A percentile compares a stretch with the other conserved stretches of the same genome.
Conservation (phyloP, 2,888 invertebrate genomes). For the Vannuccia rotundouncinata region DNA sequence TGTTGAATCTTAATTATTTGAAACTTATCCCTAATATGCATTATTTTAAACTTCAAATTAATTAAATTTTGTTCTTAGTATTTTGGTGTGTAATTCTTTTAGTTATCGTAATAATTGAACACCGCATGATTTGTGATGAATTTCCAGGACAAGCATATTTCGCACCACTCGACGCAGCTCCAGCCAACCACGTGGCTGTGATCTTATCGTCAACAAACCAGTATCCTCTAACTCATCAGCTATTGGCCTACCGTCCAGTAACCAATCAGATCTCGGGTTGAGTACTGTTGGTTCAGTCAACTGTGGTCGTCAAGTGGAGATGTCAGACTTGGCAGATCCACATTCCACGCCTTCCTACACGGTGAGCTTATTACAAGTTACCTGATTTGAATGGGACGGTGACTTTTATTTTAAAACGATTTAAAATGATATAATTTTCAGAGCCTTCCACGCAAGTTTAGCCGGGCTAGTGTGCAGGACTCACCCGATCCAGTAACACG, state of each 20-base stretch:
- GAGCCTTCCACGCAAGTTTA: neutral
- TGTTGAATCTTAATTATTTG: too few relatives aligned
- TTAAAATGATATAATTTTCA: too few relatives aligned
- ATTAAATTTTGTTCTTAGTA: too few relatives aligned
- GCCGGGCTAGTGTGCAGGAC: neutral
- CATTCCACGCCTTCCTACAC: neutral
- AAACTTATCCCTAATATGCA: too few relatives aligned
- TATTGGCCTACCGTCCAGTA: neutral
- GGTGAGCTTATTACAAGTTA: too few relatives aligned
- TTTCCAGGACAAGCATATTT: neutral
- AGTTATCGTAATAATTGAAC: too few relatives aligned
- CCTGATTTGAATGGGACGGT: too few relatives aligned
- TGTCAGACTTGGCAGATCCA: neutral
- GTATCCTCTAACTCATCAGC: neutral
- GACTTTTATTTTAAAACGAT: too few relatives aligned
- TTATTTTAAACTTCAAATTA: too few relatives aligned
- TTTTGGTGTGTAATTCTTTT: too few relatives aligned
- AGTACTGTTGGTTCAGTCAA: neutral
- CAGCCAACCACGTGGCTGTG: neutral
- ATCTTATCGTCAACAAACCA: neutral
- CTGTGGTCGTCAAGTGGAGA: neutral
- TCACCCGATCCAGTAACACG: neutral
- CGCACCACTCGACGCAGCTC: neutral
- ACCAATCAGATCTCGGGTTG: neutral
- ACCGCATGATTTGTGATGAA: too few relatives aligned